Evolutionary conservation across 2,888 invertebrate genomes (phyloP), one percentile per base, ranked within the genome.

Genomic region (Tillus elongatus): DNA sequence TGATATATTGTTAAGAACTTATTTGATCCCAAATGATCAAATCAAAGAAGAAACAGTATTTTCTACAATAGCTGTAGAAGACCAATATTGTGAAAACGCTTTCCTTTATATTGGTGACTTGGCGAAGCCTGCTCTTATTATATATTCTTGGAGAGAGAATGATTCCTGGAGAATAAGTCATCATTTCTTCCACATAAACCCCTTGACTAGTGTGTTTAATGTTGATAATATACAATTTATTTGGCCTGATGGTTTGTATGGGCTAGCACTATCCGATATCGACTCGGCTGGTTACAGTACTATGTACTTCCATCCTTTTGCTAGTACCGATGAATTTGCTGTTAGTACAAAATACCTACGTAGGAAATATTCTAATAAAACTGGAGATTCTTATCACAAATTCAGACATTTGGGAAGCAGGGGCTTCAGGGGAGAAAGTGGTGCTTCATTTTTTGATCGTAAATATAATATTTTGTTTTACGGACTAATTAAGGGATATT

Each of bases 211-310:
- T 9, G 79, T 82, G 38, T 83, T 78, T 53, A 81, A 73, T 46
- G 79, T 85, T 1, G 76, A 75, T 42, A 82, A 80, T 2, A 69
- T 73, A 10, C 72, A 73, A 40, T 84, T 84, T 54, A 77, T 75
- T 44, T 86, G 84, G 85, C 75, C 74, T 2, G 86, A 87, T 54
- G 85, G 82, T 0, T 60, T 88, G 1, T 86, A 85, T 45, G 86
- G 86, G 0, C 57, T 87, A 44, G 79, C 80, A 0, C 55, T 87
- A 8, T 76, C 80, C 1, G 75, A 75, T 3, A 72, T 77, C 0
- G 73, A 74, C 37, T 50, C 70, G 0, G 74, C 79, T 36, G 81
- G 81, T 15, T 80, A 65, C 57, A 77, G 83, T 39, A 81, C 79
- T 0, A 60, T 87, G 2, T 88, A 81, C 53, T 88, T 86, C 67